phyloP scores from a whole-genome alignment of 2,113 vertebrate genomes.

The Phalacrocorax pelagicus region DNA sequence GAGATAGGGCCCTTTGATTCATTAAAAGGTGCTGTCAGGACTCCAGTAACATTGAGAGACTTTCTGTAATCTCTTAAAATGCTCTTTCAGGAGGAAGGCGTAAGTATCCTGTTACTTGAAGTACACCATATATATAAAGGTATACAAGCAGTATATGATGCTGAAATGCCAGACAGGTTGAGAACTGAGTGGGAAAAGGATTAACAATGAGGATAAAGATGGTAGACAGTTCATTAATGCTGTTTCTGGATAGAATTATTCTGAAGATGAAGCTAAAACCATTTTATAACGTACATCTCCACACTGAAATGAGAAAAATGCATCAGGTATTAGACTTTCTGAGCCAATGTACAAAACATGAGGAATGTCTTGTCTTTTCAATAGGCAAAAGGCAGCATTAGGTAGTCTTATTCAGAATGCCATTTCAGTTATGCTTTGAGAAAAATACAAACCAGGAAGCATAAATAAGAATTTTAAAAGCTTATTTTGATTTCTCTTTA shows the following conservation, averaged over 20 bases:
- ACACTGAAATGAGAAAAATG: neutral
- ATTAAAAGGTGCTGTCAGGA: neutral
- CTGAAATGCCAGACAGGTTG: neutral
- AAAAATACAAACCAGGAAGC: slow-evolving; percentile 6
- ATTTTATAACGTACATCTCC: neutral
- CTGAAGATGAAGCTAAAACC: slow-evolving; percentile 9
- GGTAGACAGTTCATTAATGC: neutral
- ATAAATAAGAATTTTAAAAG: slow-evolving; percentile 17
- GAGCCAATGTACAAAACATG: neutral
- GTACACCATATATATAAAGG: neutral
- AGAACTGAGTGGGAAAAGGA: neutral
- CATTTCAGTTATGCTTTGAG: neutral
- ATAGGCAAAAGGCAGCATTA: neutral
- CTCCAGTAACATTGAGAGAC: neutral
- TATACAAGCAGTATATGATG: neutral
- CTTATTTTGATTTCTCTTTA: neutral
- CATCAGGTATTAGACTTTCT: slow-evolving; percentile 4
- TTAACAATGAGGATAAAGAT: neutral
- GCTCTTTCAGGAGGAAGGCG: neutral
- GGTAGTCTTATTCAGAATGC: neutral
- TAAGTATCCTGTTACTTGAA: neutral
- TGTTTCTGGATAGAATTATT: slow-evolving; percentile 20
- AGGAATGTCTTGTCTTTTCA: neutral
- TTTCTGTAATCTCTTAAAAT: neutral
- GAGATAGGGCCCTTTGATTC: neutral